Evolutionary conservation across 2,797 vertebrate genomes (phyloP), one percentile per base, ranked within the genome.

Genomic region (Karalla daura): DNA sequence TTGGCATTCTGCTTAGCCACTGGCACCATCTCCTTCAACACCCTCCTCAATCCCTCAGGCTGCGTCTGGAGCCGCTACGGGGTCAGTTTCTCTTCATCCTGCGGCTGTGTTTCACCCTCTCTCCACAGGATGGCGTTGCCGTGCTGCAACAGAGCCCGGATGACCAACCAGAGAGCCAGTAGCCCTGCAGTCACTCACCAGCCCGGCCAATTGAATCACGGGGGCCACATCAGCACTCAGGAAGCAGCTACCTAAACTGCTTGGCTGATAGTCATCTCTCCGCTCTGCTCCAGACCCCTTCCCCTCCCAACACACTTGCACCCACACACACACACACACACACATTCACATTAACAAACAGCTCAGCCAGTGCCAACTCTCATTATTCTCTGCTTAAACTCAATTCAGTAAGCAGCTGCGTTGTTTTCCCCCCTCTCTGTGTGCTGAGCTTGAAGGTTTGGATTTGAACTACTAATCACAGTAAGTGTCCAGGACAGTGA

Each of bases 101-200:
- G 17, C 44, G 9, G 23, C 15, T 64, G 76, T 51, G 67, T 43
- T 87, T 73, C 14, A 1, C 18, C n/a, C 0, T 2, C 21, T 49
- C 20, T 65, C 86, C 93, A 94, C 91, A 86, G 83, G 92, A 87
- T 93, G 93, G 87, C 85, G 89, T 68, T 90, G 86, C 82, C 52
- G 86, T 75, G 84, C 89, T 85, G 64, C 71, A 76, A 52, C 78
- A 89, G 56, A 63, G 58, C 21, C 32, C 10, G 0, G 36, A 67
- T 80, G 81, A 81, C 78, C 75, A 66, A 72, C 78, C 75, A 71
- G 63, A 63, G 63, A 65, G 46, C 82, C 18, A 2, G 44, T 30
- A 58, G 63, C 58, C 67, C 54, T 43, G 65, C 46, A 81, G 80
- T 81, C 84, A 81, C 69, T 81, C 77, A 78, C 67, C 62, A n/a